Percentiles rank a stretch among this genome's conserved stretches.
Conservation (phyloP, 1,140 invertebrate species). For the Apis cerana region DNA sequence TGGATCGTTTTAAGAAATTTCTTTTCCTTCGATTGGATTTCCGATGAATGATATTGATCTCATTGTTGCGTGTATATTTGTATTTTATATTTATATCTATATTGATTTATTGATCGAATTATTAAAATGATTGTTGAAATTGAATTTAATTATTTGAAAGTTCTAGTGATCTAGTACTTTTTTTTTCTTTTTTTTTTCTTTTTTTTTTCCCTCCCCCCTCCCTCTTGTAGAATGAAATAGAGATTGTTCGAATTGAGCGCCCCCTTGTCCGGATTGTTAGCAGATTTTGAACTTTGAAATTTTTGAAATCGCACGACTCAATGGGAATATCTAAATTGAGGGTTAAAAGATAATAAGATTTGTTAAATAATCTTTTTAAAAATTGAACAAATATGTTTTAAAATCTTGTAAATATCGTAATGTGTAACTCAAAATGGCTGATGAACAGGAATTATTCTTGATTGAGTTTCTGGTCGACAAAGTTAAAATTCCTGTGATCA, state of each 20-base stretch:
- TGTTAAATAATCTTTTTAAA: not conserved
- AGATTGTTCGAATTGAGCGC: not conserved
- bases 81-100: too few relatives aligned
- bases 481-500: slow-evolving; percentile 71
- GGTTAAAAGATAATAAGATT: not conserved
- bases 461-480: slow-evolving; percentile 76
- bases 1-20: not conserved
- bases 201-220: too few relatives aligned
- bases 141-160: too few relatives aligned
- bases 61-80: not conserved
- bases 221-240: too few relatives aligned
- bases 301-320: not conserved
- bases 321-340: slow-evolving; percentile 19
- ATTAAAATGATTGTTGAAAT: too few relatives aligned
- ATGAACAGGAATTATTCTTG: slow-evolving; percentile 72
- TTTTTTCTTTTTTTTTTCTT: too few relatives aligned
- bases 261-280: not conserved
- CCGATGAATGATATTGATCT: not conserved
- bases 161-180: too few relatives aligned
- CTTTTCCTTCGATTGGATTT: too few relatives aligned
- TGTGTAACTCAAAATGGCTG: slow-evolving; percentile 43
- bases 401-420: not conserved
- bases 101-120: too few relatives aligned
- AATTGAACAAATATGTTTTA: too few relatives aligned
- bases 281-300: not conserved